These are phyloP conservation scores for Gadus chalcogrammus DNA, from an alignment of 2,113 vertebrate species.

Conservation along the genomic window DNA sequence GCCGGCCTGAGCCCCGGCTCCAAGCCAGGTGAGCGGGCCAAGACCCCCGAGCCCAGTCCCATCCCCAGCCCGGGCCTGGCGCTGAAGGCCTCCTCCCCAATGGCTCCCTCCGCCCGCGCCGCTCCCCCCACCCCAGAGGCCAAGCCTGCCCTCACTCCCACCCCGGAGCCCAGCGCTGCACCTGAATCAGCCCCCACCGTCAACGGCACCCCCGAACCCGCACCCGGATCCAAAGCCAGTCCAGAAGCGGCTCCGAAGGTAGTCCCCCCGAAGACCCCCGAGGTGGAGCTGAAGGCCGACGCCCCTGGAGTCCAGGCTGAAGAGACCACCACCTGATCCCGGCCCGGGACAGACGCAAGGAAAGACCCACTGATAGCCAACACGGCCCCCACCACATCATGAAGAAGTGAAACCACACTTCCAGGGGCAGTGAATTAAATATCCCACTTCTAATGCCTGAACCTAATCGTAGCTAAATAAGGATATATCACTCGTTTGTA, in stretches of 20 bases:
- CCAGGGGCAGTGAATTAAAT: conserved; percentile 39
- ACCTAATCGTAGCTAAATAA: conserved; percentile 41
- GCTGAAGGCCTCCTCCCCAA: conserved; percentile 36
- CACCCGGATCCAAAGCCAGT: conserved; percentile 47
- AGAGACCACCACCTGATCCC: conserved; percentile 59
- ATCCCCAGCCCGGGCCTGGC: conserved; percentile 53
- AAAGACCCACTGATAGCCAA: conserved; percentile 39
- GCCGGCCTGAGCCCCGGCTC: conserved; percentile 27
- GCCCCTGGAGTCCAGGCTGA: conserved; percentile 36
- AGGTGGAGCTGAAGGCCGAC: conserved; percentile 59
- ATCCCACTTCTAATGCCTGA: conserved; percentile 50
- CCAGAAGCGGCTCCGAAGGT: conserved; percentile 57
- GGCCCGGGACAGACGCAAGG: conserved; percentile 22
- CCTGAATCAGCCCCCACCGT: conserved; percentile 59
- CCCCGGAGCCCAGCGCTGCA: conserved; percentile 49
- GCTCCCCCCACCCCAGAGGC: neutral
- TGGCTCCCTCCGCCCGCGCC: conserved; percentile 32
- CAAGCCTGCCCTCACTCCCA: conserved; percentile 49
- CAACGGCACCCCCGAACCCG: conserved; percentile 67
- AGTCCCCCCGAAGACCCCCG: conserved; percentile 62
- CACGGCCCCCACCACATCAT: conserved; percentile 48
- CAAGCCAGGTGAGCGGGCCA: neutral
- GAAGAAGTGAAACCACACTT: conserved; percentile 47
- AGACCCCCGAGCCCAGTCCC: conserved; percentile 42
- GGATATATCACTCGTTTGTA: conserved; percentile 29